These are phyloP conservation scores for Colaptes auratus DNA, from an alignment of 2,113 vertebrate genomes.

Conservation along the genomic window DNA sequence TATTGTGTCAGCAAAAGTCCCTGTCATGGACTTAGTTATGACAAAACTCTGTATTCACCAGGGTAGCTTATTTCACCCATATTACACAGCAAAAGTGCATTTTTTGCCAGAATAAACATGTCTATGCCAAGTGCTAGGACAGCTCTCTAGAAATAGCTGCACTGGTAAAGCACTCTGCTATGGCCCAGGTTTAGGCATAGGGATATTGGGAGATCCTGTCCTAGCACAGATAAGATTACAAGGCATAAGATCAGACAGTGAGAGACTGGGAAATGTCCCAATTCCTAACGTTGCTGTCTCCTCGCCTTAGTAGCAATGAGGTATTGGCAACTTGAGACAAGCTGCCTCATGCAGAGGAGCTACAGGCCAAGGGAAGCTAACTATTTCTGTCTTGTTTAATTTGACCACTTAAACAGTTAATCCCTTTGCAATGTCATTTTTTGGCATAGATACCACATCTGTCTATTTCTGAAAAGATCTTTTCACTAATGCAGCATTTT, in stretches of 20 bases:
- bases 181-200: neutral
- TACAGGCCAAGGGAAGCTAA: constrained; percentile 57
- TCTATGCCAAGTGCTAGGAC: neutral
- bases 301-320: constrained; percentile 27
- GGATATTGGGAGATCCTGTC: neutral
- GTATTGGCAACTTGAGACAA: constrained; percentile 56
- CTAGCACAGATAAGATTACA: neutral
- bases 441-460: constrained; percentile 55
- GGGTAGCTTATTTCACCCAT: constrained; percentile 4
- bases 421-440: constrained; percentile 58
- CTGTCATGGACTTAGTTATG: neutral
- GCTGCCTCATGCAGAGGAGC: constrained; percentile 42
- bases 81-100: neutral
- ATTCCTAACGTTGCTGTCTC: constrained; percentile 30
- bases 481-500: constrained; percentile 46
- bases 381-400: constrained; percentile 63
- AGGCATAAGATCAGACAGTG: constrained; percentile 5
- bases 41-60: neutral
- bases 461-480: constrained; percentile 50
- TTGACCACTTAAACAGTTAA: constrained; percentile 64
- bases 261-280: constrained; percentile 49
- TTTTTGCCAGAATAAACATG: constrained; percentile 31
- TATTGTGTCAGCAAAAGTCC: constrained; percentile 18
- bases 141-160: neutral
- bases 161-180: neutral